A percentile compares a stretch with the other conserved stretches of the same genome.
Evolutionary conservation across 64 coral and sea anemone species (phyloP).

Genomic region (Actinia tenebrosa): DNA sequence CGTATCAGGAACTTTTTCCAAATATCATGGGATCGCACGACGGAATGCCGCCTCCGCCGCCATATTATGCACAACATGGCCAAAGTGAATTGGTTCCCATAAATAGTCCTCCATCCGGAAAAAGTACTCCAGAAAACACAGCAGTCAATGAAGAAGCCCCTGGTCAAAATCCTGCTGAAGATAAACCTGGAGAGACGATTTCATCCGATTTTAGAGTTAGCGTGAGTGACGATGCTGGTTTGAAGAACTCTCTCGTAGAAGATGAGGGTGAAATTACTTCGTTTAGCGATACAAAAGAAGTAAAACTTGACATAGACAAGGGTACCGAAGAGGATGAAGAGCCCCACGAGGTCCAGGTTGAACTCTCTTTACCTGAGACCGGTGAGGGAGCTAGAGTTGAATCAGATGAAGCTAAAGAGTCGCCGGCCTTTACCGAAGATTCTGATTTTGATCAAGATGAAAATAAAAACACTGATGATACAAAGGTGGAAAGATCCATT

Average conservation of each 20-base stretch:
- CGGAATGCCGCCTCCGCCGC: constrained; percentile 26
- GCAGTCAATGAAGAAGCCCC: neutral
- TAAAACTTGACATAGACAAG: neutral
- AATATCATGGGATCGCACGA: constrained; percentile 70
- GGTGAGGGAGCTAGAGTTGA: neutral
- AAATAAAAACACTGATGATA: neutral
- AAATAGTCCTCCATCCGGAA: neutral
- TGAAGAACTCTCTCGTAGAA: neutral
- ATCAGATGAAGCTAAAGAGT: neutral
- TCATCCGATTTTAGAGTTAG: neutral
- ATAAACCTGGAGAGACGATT: neutral
- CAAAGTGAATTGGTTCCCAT: constrained; percentile 10
- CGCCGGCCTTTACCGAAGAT: neutral
- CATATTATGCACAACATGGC: neutral
- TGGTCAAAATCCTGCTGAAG: neutral
- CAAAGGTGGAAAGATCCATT: neutral
- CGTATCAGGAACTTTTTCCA: constrained; percentile 85
- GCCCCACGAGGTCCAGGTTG: neutral
- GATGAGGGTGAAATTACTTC: neutral
- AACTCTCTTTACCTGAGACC: neutral
- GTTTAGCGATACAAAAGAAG: neutral
- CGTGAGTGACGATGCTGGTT: neutral
- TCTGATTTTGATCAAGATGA: neutral
- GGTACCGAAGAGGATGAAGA: neutral
- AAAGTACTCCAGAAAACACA: neutral